Evolutionary conservation across 92 coral and sea anemone genomes (phyloP), one percentile per base, ranked within the genome.

Genomic region (Umimayanthus kanabou): DNA sequence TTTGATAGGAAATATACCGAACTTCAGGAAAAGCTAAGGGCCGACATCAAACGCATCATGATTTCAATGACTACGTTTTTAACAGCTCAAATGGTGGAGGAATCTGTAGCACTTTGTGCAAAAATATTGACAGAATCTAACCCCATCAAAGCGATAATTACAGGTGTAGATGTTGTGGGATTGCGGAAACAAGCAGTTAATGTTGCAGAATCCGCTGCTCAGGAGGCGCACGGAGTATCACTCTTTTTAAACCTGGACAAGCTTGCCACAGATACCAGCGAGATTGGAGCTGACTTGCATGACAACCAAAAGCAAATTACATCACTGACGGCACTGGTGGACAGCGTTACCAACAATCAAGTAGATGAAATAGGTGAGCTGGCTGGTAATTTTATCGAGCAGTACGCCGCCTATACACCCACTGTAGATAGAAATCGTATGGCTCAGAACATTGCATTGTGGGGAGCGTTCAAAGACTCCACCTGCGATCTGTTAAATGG

Each of bases 401-500:
- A 90, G 47, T 93, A 93, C 45, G 88, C 80, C 53, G 86, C 67
- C 7, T 93, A 93, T 50, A 90, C 91, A 0, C 95, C 95, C 8
- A 79, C 33, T 20, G 89, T 81, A 0, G 88, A 85, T 81, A 78
- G 95, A 4, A 25, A 45, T 39, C 72, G 74, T 23, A 37, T 93
- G 84, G 93, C 87, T 49, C 61, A 42, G 49, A 93, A 93, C 85
- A 73, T 77, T 87, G 93, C 88, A 26, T 39, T 79, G 64, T 90
- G 93, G 95, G 77, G 91, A 26, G 91, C 95, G 3, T 90, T 77
- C 75, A 90, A 80, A 76, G 93, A 88, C 2, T 81, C 88, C 7
- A 80, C 88, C 9, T 93, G 95, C 42, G 80, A 82, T 37, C 23
- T 93, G n/a, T 71, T 93, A 39, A 69, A 85, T 39, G 93, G 73